Conservation (phyloP, 2,797 vertebrate species). For the Phylloscopus collybita region DNA sequence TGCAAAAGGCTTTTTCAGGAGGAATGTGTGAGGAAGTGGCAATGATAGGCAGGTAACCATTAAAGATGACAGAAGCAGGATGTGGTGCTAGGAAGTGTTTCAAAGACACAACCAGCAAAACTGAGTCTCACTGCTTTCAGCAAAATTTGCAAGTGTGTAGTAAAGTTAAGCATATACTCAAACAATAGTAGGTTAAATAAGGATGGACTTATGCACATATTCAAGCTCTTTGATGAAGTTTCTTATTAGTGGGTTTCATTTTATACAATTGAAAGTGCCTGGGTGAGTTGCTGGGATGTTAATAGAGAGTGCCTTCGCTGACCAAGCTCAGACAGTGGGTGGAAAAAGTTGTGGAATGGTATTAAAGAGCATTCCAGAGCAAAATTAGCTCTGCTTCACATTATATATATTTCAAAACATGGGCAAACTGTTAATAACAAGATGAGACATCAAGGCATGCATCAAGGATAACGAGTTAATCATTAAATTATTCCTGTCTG, state of each 20-base stretch:
- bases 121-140: not conserved
- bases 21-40: not conserved
- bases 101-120: not conserved
- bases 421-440: slow-evolving; percentile 66
- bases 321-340: slow-evolving; percentile 49
- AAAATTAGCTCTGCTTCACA: slow-evolving; percentile 57
- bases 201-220: not conserved
- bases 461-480: slow-evolving; percentile 65
- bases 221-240: slow-evolving; percentile 39
- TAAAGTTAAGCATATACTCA: not conserved
- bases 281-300: slow-evolving; percentile 1
- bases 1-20: not conserved
- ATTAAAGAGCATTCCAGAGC: slow-evolving; percentile 58
- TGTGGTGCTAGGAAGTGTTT: slow-evolving; percentile 2
- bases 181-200: not conserved
- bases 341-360: slow-evolving; percentile 53
- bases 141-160: not conserved
- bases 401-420: slow-evolving; percentile 60
- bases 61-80: slow-evolving; percentile 22
- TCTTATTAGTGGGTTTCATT: slow-evolving; percentile 33
- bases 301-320: slow-evolving; percentile 1
- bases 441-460: slow-evolving; percentile 62
- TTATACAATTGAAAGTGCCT: not conserved
- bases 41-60: not conserved
- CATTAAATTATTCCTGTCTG: slow-evolving; percentile 70